Evolutionary conservation across 2,797 vertebrate species (phyloP).

Genomic region (Scleropages formosus): DNA sequence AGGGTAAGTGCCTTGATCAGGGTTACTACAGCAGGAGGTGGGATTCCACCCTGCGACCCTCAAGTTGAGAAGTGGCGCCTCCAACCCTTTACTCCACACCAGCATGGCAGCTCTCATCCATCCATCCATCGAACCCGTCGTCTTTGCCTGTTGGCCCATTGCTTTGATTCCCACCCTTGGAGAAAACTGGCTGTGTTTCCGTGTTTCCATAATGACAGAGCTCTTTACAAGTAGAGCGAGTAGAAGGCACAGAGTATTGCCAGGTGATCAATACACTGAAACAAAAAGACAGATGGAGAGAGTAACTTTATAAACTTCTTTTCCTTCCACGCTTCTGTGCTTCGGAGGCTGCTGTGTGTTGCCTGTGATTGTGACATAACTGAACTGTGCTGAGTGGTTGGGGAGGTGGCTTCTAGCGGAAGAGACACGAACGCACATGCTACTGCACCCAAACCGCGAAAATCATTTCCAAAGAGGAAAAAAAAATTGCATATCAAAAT

Average conservation of each 20-base stretch:
- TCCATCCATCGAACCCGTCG: neutral
- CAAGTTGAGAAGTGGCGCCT: too few species aligned
- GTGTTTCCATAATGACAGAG: neutral
- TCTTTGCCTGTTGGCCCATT: neutral
- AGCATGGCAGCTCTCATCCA: neutral
- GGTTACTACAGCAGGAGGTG: too few species aligned
- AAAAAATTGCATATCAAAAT: too few species aligned
- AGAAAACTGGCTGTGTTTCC: neutral
- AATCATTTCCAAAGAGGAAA: neutral
- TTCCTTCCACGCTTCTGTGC: conserved; percentile 27
- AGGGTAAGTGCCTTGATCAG: too few species aligned
- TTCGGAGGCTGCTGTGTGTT: conserved; percentile 36
- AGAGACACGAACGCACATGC: conserved; percentile 8
- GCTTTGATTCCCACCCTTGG: neutral
- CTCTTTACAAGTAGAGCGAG: conserved; percentile 8
- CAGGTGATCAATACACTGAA: too few species aligned
- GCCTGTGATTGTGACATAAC: conserved; percentile 46
- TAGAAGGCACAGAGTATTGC: neutral
- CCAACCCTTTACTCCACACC: neutral
- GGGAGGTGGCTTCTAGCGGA: conserved; percentile 40
- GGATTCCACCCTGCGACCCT: too few species aligned
- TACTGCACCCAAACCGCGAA: neutral
- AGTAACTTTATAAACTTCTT: conserved; percentile 8
- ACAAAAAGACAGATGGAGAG: neutral
- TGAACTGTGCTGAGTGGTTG: conserved; percentile 18